phyloP scores from a whole-genome alignment of 2,888 invertebrate species.

The Brenthis daphne region DNA sequence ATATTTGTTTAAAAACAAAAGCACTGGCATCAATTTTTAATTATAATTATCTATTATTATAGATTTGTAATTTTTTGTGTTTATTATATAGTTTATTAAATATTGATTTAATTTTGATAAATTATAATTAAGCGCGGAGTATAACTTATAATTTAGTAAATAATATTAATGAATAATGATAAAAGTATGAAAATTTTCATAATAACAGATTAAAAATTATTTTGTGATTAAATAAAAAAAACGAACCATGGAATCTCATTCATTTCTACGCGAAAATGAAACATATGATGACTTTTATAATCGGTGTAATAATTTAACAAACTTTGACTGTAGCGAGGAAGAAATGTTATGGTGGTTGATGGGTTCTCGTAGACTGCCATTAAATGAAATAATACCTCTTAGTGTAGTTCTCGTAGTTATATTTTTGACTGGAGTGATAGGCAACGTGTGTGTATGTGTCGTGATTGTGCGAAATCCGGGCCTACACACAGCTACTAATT shows the following conservation, averaged over 20 bases:
- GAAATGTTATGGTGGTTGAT: conserved; percentile 82
- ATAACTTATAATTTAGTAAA: no score
- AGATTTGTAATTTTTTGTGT: background rate
- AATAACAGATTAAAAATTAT: background rate
- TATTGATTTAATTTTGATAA: no score
- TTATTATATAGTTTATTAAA: no score
- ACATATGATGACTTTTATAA: conserved; percentile 68
- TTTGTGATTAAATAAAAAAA: background rate
- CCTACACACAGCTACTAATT: conserved; percentile 95
- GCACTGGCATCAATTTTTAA: background rate
- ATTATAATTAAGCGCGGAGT: no score
- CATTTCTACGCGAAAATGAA: conserved; percentile 64
- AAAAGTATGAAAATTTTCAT: background rate
- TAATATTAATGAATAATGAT: no score
- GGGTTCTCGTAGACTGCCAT: conserved; percentile 84
- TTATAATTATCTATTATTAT: background rate
- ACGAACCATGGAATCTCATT: conserved; percentile 51
- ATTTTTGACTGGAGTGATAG: conserved; percentile 91
- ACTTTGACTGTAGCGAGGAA: conserved; percentile 82
- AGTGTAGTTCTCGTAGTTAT: conserved; percentile 89
- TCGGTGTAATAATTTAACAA: conserved; percentile 72
- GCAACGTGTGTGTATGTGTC: conserved; percentile 92
- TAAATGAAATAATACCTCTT: conserved; percentile 81
- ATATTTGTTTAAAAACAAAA: background rate
- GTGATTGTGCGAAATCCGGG: conserved; percentile 90